Conservation (phyloP, 23 tunicate species). For the Diplosoma virens region DNA sequence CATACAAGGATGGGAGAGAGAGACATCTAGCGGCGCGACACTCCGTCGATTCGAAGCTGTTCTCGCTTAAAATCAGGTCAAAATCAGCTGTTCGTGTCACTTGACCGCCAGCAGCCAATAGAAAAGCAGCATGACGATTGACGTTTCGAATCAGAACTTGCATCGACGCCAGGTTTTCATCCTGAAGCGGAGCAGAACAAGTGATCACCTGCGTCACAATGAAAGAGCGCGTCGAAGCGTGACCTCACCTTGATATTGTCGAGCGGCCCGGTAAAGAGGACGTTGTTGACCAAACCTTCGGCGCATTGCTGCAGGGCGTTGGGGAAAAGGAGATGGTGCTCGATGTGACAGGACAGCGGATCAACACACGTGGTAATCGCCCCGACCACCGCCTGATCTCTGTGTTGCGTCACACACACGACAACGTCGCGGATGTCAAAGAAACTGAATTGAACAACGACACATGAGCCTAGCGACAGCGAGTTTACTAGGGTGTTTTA, state of each 20-base stretch:
- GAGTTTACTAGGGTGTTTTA: not conserved
- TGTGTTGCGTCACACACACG: constrained; percentile 52
- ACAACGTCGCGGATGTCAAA: constrained; percentile 50
- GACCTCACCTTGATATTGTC: constrained; percentile 55
- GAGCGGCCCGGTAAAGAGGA: constrained; percentile 48
- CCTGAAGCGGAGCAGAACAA: constrained; percentile 19
- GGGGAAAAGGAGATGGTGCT: constrained; percentile 31
- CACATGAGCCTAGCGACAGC: not conserved
- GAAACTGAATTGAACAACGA: too few species aligned
- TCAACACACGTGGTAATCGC: constrained; percentile 67
- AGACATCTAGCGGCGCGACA: constrained; percentile 29
- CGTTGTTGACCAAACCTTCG: constrained; percentile 45
- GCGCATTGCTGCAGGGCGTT: constrained; percentile 54
- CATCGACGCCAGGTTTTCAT: constrained; percentile 42
- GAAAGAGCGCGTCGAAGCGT: not conserved
- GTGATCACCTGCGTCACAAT: not conserved
- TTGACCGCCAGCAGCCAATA: constrained; percentile 56
- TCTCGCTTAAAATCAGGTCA: constrained; percentile 68
- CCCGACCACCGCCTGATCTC: constrained; percentile 51
- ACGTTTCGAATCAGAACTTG: constrained; percentile 57
- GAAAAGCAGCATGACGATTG: constrained; percentile 68
- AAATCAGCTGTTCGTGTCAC: constrained; percentile 58
- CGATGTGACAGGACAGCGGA: constrained; percentile 34
- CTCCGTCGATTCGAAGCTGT: constrained; percentile 28
- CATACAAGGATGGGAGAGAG: constrained; percentile 48